Evolutionary conservation across 2,797 vertebrate genomes (phyloP), one percentile per base, ranked within the genome.

Genomic region (Myotis findleyi): DNA sequence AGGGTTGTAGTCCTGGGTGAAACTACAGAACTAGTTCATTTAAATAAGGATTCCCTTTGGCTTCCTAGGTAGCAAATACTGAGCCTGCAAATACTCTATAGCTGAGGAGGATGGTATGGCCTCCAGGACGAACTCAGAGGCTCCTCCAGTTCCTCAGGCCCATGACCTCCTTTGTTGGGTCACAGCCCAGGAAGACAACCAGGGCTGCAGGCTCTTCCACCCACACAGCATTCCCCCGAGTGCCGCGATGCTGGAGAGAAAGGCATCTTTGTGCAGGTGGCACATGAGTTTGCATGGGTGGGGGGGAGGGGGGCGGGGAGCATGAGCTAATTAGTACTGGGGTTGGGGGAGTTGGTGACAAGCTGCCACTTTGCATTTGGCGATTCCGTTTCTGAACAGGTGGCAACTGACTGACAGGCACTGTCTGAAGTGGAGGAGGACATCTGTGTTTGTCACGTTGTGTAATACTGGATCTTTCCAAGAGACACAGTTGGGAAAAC

Each of bases 401-500:
- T 11, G 97, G 93, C 69, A 95, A 92, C 30, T 62, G 96, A 97
- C 21, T 95, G 97, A 93, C 96, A 97, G 86, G 91, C 92, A 79
- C 95, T 90, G 85, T 91, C 86, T 21, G 69, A 96, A 97, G 81
- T 80, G 76, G 82, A 55, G 62, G 96, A 95, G 86, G 97, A 97
- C 36, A 87, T 94, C 97, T 71, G 14, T 96, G 97, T 95, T 94
- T 93, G 97, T 96, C 90, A 92, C 75, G 85, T 20, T 68, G 75
- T 27, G 8, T 87, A 87, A 89, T 21, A 86, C 20, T 36, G 30
- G 55, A 93, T 96, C 95, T 89, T 87, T 96, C 96, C 80, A 87
- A 95, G 77, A 72, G 30, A 53, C 84, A 95, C 96, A 97, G 98
- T 96, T 93, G 95, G 94, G 94, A 87, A 87, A 97, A 97, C 96